Percentiles rank a stretch among this genome's conserved stretches.
These are phyloP conservation scores for Epicauta chinensis DNA, from an alignment of 1,140 invertebrate genomes.

Conservation along the genomic window DNA sequence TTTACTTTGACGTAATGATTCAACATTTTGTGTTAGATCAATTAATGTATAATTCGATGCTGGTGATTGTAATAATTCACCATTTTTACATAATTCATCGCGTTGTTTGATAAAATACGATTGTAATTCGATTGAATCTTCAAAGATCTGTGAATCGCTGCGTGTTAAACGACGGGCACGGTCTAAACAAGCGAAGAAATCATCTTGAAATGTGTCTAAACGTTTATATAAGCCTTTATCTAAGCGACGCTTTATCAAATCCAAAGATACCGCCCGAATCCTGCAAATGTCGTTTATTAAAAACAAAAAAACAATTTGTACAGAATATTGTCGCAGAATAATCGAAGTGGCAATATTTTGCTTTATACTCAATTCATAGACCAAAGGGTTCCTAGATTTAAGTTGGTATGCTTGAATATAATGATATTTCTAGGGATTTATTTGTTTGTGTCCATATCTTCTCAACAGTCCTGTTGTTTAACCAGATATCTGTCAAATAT, in stretches of 20 bases:
- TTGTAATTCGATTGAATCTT: constrained; percentile 92
- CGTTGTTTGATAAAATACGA: constrained; percentile 80
- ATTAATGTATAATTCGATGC: constrained; percentile 74
- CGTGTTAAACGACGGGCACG: constrained; percentile 77
- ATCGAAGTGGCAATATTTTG: no score
- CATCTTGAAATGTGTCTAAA: constrained; percentile 93
- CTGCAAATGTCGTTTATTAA: no score
- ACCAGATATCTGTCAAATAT: no score
- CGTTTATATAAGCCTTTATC: constrained; percentile 86
- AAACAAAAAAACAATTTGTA: no score
- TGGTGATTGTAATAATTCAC: constrained; percentile 77
- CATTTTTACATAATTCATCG: constrained; percentile 67
- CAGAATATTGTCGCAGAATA: no score
- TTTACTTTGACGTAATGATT: constrained; percentile 71
- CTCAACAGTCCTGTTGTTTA: no score
- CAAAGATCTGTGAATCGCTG: constrained; percentile 90
- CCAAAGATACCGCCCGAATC: constrained; percentile 71
- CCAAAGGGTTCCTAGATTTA: no score
- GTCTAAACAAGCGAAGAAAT: constrained; percentile 91
- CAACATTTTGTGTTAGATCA: constrained; percentile 66
- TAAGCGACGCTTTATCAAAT: constrained; percentile 76
- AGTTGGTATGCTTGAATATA: no score
- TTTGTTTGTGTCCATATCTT: no score
- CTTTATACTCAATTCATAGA: no score
- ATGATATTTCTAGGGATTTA: no score